Percentiles rank a stretch among this genome's conserved stretches.
phyloP scores from a whole-genome alignment of 2,113 vertebrate genomes.

The Pseudolaguvia tuberculata region DNA sequence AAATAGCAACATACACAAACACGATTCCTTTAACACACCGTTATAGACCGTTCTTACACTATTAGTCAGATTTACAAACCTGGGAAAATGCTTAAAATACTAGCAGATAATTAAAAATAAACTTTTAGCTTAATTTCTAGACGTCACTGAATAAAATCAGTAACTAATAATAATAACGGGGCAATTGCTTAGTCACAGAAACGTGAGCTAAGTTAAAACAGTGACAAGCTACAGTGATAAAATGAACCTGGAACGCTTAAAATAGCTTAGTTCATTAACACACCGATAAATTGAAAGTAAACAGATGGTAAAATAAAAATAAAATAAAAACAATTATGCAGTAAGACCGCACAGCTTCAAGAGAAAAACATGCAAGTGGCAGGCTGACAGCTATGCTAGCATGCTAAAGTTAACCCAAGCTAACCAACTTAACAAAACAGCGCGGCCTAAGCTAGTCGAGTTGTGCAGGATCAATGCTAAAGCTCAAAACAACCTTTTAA shows the following conservation, averaged over 20 bases:
- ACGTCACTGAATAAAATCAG: neutral
- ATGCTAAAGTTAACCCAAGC: slow-evolving; percentile 24
- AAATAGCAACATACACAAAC: too few species aligned
- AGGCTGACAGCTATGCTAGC: neutral
- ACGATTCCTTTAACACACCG: too few species aligned
- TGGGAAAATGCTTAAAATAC: too few species aligned
- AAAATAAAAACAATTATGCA: neutral
- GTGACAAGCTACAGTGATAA: neutral
- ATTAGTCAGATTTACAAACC: too few species aligned
- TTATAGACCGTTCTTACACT: too few species aligned
- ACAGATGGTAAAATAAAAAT: too few species aligned
- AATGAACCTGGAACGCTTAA: too few species aligned
- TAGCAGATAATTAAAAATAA: too few species aligned
- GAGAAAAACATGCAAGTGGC: neutral
- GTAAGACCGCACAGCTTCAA: neutral
- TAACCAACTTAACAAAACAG: slow-evolving; percentile 30
- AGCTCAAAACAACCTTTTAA: neutral
- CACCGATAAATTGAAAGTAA: neutral
- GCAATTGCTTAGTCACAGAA: neutral
- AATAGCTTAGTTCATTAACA: neutral
- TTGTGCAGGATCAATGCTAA: neutral
- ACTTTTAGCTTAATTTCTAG: neutral
- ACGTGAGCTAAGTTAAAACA: neutral
- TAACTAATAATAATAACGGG: neutral
- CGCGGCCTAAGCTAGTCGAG: slow-evolving; percentile 36